Evolutionary conservation across 2,797 vertebrate species (phyloP).

Genomic region (Balearica regulorum): DNA sequence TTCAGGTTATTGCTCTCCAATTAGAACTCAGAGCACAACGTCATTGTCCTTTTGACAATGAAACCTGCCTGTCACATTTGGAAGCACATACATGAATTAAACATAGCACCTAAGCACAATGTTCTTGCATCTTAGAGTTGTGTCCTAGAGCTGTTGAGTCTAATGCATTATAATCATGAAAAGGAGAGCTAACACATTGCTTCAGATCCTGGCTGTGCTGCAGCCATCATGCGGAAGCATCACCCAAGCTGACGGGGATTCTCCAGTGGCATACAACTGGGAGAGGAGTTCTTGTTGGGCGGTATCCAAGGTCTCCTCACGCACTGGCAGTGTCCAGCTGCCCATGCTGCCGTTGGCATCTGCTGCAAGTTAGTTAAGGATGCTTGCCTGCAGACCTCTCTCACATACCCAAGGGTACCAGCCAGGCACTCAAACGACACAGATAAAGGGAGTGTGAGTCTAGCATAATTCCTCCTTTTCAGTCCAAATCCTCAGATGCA

Average conservation of each 20-base stretch:
- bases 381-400: neutral
- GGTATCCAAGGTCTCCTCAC: neutral
- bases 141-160: neutral
- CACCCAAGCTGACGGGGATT: neutral
- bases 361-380: neutral
- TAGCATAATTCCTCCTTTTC: neutral
- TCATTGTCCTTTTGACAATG: conserved; percentile 27
- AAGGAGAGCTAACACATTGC: neutral
- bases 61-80: conserved; percentile 16
- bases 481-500: neutral
- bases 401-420: neutral
- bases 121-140: neutral
- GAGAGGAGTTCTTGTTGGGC: neutral
- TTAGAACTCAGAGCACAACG: neutral
- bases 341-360: neutral
- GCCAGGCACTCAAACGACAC: neutral
- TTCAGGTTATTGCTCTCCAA: neutral
- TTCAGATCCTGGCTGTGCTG: neutral
- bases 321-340: neutral
- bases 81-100: conserved; percentile 23
- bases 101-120: conserved; percentile 1
- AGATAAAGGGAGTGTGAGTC: neutral
- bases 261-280: neutral
- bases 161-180: neutral
- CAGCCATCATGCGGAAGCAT: neutral